Conservation (phyloP, 2,113 vertebrate species). For the Enhydra lutris region DNA sequence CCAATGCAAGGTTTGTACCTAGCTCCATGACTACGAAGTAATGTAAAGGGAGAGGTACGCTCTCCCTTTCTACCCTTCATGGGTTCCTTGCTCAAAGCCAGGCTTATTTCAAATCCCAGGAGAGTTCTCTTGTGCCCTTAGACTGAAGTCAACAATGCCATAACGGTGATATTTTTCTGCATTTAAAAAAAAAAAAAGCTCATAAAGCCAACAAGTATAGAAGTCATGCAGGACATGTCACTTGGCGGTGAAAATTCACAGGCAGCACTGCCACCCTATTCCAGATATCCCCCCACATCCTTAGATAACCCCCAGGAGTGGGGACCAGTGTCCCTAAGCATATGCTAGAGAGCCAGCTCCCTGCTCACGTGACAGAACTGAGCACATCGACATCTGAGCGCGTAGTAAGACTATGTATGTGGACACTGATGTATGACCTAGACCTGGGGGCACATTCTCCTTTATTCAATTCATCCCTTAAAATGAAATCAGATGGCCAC, state of each 20-base stretch:
- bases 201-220: not conserved
- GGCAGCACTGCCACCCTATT: not conserved
- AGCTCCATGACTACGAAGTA: not conserved
- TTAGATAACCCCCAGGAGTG: not conserved
- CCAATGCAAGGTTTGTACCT: not conserved
- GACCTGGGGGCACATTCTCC: not conserved
- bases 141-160: not conserved
- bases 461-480: not conserved
- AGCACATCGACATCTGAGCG: not conserved
- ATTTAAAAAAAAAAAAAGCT: not conserved
- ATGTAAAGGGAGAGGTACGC: rapidly evolving
- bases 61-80: not conserved
- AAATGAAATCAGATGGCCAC: not conserved
- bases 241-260: not conserved
- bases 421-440: not conserved
- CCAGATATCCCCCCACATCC: not conserved
- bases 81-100: not conserved
- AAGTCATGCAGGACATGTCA: not conserved
- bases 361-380: not conserved
- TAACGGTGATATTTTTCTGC: not conserved
- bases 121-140: not conserved
- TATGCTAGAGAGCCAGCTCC: not conserved
- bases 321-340: not conserved
- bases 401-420: rapidly evolving
- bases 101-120: not conserved